Evolutionary conservation across 2,797 vertebrate genomes (phyloP), one percentile per base, ranked within the genome.

Genomic region (Fistularia tabacaria): DNA sequence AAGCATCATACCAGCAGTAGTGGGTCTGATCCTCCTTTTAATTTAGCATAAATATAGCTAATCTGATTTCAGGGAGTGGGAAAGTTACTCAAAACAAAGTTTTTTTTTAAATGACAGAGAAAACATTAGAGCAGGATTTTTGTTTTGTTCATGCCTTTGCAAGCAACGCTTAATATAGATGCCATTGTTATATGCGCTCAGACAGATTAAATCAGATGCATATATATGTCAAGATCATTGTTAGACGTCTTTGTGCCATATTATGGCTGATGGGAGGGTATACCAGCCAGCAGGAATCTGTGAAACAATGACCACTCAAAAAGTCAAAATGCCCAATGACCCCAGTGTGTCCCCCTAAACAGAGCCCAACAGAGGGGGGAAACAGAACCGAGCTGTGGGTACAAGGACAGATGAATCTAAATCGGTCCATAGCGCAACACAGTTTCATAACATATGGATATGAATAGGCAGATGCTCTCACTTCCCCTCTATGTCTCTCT

Each of bases 211-310:
- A 45, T 61, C 47, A 46, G 51, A 61, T 41, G 43, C 56, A 54
- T 81, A 81, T 61, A 77, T 56, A 50, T 87, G 83, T 86, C 81
- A 89, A 66, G 74, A 1, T 49, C 73, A 73, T 69, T 68, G 65
- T 76, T 61, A 52, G 13, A 38, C 1, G 40, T 36, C 38, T 46
- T 14, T 6, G 13, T 48, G 37, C 50, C 51, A 11, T 43, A 51
- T 36, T 14, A 12, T 14, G 8, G 40, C 38, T 14, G 38, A 8
- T 51, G 57, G 62, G 62, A 54, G 71, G 36, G 10, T 47, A 46
- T 36, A 25, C 1, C 66, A 59, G 70, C 53, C 54, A 41, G 46
- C 55, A 37, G 41, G 46, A 55, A 36, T 64, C 42, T 56, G 15
- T 45, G n/a, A 57, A 76, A 84, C 85, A 85, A 83, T 84, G 79